Conservation (phyloP, 2,797 vertebrate species). For the Alexandromys oeconomus region DNA sequence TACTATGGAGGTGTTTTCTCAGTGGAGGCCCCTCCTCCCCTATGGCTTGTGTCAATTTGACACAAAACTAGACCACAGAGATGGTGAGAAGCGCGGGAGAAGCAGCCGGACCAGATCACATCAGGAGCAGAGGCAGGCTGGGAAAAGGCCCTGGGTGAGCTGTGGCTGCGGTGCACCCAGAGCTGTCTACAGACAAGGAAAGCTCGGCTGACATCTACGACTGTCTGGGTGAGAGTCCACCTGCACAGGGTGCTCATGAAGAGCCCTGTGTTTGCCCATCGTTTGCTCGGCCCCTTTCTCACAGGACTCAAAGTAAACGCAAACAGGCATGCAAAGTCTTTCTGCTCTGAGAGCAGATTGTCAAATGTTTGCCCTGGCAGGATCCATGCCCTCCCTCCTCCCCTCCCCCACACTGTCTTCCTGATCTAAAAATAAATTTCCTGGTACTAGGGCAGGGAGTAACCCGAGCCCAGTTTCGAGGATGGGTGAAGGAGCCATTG, state of each 20-base stretch:
- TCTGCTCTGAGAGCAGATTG: not conserved
- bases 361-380: not conserved
- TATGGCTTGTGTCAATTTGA: not conserved
- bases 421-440: conserved; percentile 37
- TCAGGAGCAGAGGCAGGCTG: fast-evolving
- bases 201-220: fast-evolving
- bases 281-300: fast-evolving
- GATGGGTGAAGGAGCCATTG: conserved; percentile 60
- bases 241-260: fast-evolving
- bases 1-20: too few species aligned
- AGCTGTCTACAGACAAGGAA: fast-evolving
- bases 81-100: not conserved
- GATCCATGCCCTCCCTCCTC: not conserved
- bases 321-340: fast-evolving
- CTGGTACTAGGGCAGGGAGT: conserved; percentile 11
- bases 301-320: not conserved
- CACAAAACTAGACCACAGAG: not conserved
- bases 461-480: conserved; percentile 25
- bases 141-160: fast-evolving
- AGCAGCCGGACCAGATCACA: fast-evolving
- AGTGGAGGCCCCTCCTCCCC: not conserved
- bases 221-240: fast-evolving
- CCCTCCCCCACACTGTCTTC: not conserved
- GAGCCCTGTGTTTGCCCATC: fast-evolving
- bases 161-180: fast-evolving